phyloP scores from a whole-genome alignment of 2,113 vertebrate species.

The Elaphurus davidianus region DNA sequence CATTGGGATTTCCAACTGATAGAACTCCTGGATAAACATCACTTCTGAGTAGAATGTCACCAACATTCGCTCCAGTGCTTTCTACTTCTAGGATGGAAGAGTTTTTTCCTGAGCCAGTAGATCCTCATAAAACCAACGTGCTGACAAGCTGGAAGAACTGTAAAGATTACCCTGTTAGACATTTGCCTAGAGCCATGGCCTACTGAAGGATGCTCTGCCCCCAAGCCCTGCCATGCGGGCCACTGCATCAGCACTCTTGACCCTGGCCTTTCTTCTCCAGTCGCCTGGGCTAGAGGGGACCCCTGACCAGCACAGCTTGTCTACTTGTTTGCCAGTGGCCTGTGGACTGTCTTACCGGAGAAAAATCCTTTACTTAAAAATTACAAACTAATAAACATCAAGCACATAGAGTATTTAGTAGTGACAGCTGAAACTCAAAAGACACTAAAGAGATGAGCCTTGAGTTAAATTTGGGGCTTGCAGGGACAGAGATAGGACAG shows the following conservation, averaged over 20 bases:
- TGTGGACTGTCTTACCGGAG: fast-evolving
- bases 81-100: background rate
- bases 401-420: background rate
- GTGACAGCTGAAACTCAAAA: background rate
- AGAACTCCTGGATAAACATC: background rate
- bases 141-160: background rate
- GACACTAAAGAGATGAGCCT: background rate
- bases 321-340: background rate
- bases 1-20: background rate
- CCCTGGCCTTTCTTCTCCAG: background rate
- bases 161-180: fast-evolving
- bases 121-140: background rate
- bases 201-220: background rate
- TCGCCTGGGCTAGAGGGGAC: background rate
- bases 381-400: background rate
- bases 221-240: fast-evolving
- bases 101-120: background rate
- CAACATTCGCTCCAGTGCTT: background rate
- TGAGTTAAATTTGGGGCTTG: background rate
- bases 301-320: background rate
- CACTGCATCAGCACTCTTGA: fast-evolving
- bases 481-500: background rate
- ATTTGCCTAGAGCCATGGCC: background rate
- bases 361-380: background rate
- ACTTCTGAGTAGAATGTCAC: background rate